phyloP scores from a whole-genome alignment of 1,140 invertebrate species.

The Heliconius hewitsoni region DNA sequence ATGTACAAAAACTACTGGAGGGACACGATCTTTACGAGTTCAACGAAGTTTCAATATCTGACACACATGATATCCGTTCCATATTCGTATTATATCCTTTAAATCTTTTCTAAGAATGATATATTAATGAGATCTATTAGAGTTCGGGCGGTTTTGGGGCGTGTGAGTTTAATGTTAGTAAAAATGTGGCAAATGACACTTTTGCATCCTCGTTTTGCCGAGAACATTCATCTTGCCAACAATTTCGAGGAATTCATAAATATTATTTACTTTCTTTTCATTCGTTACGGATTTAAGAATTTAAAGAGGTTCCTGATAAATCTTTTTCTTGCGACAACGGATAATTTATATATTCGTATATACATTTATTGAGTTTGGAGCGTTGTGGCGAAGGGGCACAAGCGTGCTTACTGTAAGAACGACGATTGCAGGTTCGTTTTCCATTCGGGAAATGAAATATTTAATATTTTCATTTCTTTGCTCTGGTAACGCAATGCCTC shows the following conservation, averaged over 20 bases:
- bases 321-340: not conserved
- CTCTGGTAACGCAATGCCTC: no score
- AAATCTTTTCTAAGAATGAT: slow-evolving; percentile 30
- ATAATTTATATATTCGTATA: slow-evolving; percentile 1
- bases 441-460: no score
- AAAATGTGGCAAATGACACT: slow-evolving; percentile 40
- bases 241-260: slow-evolving; percentile 39
- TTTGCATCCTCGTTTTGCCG: slow-evolving; percentile 32
- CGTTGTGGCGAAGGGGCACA: not conserved
- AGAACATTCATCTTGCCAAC: slow-evolving; percentile 38
- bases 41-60: slow-evolving; percentile 11
- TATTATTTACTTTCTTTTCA: slow-evolving; percentile 24
- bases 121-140: slow-evolving; percentile 24
- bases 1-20: not conserved
- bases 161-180: slow-evolving; percentile 23
- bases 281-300: slow-evolving; percentile 23
- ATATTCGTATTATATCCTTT: slow-evolving; percentile 33
- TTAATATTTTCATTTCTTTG: no score
- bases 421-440: no score
- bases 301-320: slow-evolving; percentile 11
- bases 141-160: slow-evolving; percentile 28
- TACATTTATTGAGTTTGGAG: not conserved
- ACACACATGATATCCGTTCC: slow-evolving; percentile 32
- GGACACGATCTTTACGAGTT: slow-evolving; percentile 2
- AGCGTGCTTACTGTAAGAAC: no score